Conservation (phyloP, 1,140 invertebrate species). For the Hyphantria cunea region DNA sequence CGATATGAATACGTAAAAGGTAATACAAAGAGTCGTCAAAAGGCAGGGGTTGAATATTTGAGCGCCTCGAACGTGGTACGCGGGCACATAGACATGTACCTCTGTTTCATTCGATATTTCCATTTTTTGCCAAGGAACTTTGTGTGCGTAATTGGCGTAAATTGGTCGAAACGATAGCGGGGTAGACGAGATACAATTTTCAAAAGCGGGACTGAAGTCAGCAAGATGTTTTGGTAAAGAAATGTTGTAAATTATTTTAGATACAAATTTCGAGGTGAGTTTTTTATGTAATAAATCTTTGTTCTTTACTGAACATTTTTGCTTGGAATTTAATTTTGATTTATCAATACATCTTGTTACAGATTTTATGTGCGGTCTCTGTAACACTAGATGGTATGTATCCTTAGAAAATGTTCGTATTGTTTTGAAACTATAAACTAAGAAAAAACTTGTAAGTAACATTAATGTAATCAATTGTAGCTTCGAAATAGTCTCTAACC, state of each 20-base stretch:
- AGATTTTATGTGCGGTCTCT: no score
- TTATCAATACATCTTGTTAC: background rate
- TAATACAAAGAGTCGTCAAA: slow-evolving; percentile 45
- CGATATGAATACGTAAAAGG: slow-evolving; percentile 43
- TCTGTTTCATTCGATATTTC: slow-evolving; percentile 43
- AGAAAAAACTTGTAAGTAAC: no score
- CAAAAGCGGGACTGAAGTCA: background rate
- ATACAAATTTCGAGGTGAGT: background rate
- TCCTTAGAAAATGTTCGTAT: no score
- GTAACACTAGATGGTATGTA: no score
- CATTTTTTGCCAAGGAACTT: slow-evolving; percentile 44
- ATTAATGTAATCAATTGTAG: no score
- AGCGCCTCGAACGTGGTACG: slow-evolving; percentile 42
- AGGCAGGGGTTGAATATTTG: slow-evolving; percentile 54
- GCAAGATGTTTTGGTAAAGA: background rate
- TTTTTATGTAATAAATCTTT: background rate
- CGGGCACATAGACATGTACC: background rate
- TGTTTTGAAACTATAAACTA: no score
- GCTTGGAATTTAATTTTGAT: background rate
- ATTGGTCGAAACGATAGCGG: slow-evolving; percentile 41
- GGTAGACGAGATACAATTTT: slow-evolving; percentile 3
- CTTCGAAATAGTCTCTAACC: no score
- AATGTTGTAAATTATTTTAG: background rate
- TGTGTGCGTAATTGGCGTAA: slow-evolving; percentile 48
- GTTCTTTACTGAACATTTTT: no score